These are phyloP conservation scores for Nowickia ferox DNA, from an alignment of 2,888 invertebrate species.

Conservation along the genomic window DNA sequence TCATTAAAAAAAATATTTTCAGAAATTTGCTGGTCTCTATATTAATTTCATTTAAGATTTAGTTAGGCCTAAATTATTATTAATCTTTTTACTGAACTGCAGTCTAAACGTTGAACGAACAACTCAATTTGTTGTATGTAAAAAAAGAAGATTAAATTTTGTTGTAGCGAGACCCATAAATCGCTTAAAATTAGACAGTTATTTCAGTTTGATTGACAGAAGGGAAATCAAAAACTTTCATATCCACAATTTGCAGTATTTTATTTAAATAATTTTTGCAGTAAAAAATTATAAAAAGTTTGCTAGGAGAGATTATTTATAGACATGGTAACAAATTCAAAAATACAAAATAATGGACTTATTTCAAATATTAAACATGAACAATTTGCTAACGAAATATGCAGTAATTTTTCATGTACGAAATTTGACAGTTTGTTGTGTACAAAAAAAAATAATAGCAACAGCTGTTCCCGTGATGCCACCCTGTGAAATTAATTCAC, in stretches of 20 bases:
- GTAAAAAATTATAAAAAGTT: neutral
- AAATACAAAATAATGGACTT: no score
- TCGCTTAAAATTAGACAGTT: neutral
- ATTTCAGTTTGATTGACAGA: conserved; percentile 27
- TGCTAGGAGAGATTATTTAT: neutral
- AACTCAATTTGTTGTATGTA: neutral
- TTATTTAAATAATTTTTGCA: conserved; percentile 5
- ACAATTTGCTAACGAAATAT: no score
- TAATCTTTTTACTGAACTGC: neutral
- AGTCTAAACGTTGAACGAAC: neutral
- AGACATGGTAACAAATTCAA: no score
- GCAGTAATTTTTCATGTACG: no score
- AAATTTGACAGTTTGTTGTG: no score
- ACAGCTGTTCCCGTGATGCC: no score
- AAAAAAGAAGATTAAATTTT: neutral
- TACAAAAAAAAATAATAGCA: no score
- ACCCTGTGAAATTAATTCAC: no score
- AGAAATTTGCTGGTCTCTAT: neutral
- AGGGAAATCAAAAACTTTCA: conserved; percentile 32
- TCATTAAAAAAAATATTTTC: conserved; percentile 18
- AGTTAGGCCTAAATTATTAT: neutral
- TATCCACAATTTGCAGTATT: neutral
- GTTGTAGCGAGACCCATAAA: conserved; percentile 2
- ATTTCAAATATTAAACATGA: no score
- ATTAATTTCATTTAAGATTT: conserved; percentile 31